Evolutionary conservation across 2,113 vertebrate species (phyloP).

Genomic region (Fregetta grallaria): DNA sequence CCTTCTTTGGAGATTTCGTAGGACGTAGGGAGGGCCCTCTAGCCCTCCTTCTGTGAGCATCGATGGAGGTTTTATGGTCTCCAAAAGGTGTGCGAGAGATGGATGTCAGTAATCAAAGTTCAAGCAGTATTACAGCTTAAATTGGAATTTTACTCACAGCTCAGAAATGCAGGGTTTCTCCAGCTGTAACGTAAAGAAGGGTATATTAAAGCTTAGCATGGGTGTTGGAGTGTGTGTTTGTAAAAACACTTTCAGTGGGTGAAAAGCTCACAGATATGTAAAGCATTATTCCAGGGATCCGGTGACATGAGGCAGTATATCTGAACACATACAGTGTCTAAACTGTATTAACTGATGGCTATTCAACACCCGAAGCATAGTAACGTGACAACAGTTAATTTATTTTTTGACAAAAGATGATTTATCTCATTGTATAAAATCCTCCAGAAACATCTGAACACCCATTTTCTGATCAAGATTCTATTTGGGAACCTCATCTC

Average conservation of each 20-base stretch:
- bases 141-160: neutral
- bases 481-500: neutral
- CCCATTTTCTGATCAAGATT: neutral
- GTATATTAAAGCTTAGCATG: neutral
- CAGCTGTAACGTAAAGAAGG: neutral
- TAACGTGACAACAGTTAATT: neutral
- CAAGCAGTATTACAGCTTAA: neutral
- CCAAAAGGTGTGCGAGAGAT: neutral
- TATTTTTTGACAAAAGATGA: neutral
- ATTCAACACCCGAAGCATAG: neutral
- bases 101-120: neutral
- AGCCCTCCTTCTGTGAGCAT: neutral
- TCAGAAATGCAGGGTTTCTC: neutral
- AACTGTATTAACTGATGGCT: neutral
- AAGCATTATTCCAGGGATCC: neutral
- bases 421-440: neutral
- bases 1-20: neutral
- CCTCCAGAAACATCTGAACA: neutral
- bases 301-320: neutral
- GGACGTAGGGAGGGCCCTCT: rapidly evolving
- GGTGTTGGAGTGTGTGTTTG: neutral
- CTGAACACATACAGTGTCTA: neutral
- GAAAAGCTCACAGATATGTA: neutral
- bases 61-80: neutral
- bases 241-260: neutral